phyloP scores from a whole-genome alignment of 2,113 vertebrate genomes.

The Dolichallabes microphthalmus region DNA sequence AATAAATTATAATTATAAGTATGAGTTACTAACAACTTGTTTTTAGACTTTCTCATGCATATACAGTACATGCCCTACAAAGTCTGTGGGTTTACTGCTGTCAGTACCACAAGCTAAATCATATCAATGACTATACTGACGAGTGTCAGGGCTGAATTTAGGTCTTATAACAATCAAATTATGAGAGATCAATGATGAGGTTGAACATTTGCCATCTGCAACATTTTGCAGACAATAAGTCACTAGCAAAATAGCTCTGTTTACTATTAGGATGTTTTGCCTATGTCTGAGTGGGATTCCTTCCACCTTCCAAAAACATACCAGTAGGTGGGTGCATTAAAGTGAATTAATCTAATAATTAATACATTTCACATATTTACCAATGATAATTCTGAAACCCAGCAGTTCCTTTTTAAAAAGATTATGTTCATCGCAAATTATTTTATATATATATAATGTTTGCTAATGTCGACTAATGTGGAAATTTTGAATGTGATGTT shows the following conservation, averaged over 20 bases:
- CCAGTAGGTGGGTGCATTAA: not conserved
- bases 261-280: not conserved
- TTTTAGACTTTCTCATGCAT: not conserved
- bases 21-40: not conserved
- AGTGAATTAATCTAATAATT: not conserved
- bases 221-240: not conserved
- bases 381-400: not conserved
- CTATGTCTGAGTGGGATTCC: not conserved
- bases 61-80: not conserved
- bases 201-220: not conserved
- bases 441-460: not conserved
- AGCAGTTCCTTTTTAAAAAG: not conserved
- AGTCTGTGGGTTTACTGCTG: not conserved
- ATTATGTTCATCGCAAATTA: not conserved
- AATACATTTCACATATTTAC: not conserved
- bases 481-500: not conserved
- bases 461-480: not conserved
- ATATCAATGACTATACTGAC: not conserved
- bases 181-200: too few species aligned
- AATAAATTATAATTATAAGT: not conserved
- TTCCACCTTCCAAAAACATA: not conserved
- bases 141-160: not conserved
- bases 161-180: not conserved
- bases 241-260: not conserved
- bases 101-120: not conserved